These are phyloP conservation scores for Crocuta crocuta DNA, from an alignment of 2,113 vertebrate genomes.

Conservation along the genomic window DNA sequence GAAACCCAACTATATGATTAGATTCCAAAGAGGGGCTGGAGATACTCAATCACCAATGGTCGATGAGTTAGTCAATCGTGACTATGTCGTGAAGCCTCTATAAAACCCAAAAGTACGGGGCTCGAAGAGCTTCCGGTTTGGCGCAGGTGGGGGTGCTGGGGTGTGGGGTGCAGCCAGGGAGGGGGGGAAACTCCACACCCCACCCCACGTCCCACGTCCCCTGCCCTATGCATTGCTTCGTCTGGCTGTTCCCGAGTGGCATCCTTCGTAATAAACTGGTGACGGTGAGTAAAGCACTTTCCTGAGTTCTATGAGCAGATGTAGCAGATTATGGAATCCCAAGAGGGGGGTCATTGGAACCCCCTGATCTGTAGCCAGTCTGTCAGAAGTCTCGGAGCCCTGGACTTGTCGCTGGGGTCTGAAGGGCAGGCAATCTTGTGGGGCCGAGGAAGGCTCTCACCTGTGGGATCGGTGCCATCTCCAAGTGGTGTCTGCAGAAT, in stretches of 20 bases:
- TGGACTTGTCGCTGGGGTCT: fast-evolving
- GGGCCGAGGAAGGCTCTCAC: neutral
- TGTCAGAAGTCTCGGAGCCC: neutral
- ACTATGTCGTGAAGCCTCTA: neutral
- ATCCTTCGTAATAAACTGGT: too few species aligned
- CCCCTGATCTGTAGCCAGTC: neutral
- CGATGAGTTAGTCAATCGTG: neutral
- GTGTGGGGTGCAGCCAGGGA: fast-evolving
- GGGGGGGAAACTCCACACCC: fast-evolving
- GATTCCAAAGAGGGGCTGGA: neutral
- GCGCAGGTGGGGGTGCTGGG: neutral
- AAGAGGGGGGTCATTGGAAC: neutral
- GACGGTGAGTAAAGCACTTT: neutral
- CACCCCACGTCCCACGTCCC: neutral
- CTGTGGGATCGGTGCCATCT: neutral
- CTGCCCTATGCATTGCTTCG: neutral
- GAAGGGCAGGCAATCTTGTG: neutral
- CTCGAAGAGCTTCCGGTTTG: neutral
- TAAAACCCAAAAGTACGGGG: neutral
- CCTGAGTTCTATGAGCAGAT: neutral
- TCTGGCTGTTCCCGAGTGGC: neutral
- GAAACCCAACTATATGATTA: neutral
- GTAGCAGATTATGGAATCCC: neutral
- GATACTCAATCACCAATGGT: neutral
- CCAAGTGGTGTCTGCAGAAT: neutral